Percentiles rank a stretch among this genome's conserved stretches.
These are phyloP conservation scores for Macrosoma leucophasiata DNA, from an alignment of 2,888 invertebrate species.

Conservation along the genomic window DNA sequence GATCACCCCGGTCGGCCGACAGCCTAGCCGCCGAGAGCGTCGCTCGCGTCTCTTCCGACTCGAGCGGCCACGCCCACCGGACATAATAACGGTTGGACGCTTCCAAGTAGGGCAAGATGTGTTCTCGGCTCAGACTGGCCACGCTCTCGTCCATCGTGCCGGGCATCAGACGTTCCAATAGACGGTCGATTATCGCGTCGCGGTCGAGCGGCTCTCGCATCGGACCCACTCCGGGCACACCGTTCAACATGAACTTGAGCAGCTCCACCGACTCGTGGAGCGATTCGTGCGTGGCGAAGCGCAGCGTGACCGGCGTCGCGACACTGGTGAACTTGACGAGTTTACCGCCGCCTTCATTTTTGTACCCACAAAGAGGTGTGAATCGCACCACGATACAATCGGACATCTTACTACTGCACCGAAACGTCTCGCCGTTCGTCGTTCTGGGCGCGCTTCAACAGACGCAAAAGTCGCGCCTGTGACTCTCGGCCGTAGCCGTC, in stretches of 20 bases:
- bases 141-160: slow-evolving; percentile 2
- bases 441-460: slow-evolving; percentile 4
- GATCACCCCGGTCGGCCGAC: not conserved
- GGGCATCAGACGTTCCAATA: slow-evolving; percentile 3
- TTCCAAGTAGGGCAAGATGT: slow-evolving; percentile 4
- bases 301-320: slow-evolving; percentile 1
- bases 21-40: not conserved
- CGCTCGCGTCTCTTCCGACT: not conserved
- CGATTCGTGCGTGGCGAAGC: slow-evolving; percentile 2
- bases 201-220: slow-evolving; percentile 3
- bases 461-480: slow-evolving; percentile 1
- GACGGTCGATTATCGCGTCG: slow-evolving; percentile 1
- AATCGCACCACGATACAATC: too few species aligned
- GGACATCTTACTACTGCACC: too few species aligned
- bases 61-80: not conserved
- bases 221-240: slow-evolving; percentile 1
- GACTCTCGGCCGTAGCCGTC: slow-evolving; percentile 1
- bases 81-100: slow-evolving; percentile 2
- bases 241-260: slow-evolving; percentile 4
- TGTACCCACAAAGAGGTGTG: not conserved
- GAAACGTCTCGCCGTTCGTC: too few species aligned
- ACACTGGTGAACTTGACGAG: slow-evolving; percentile 4
- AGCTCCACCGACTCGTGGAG: slow-evolving; percentile 2
- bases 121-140: slow-evolving; percentile 2
- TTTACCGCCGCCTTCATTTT: slow-evolving; percentile 3